phyloP scores from a whole-genome alignment of 2,797 vertebrate species.

The Odontamblyopus lacepedii region DNA sequence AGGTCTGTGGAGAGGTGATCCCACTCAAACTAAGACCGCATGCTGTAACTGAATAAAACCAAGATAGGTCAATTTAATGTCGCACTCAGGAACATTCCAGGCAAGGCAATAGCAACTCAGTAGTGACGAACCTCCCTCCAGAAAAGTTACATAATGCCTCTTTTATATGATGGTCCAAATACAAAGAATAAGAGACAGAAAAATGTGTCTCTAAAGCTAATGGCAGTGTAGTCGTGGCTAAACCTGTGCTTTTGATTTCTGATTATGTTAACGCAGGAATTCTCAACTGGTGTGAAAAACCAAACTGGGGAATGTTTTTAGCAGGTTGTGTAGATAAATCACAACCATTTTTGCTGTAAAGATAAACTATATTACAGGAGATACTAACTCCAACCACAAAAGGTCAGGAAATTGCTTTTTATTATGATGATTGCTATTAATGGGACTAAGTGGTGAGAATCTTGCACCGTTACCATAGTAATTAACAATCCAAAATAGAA shows the following conservation, averaged over 20 bases:
- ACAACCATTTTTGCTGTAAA: not conserved
- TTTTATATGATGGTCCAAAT: constrained; percentile 62
- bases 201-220: not conserved
- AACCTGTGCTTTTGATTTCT: constrained; percentile 1
- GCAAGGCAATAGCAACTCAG: too few relatives aligned
- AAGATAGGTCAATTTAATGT: too few relatives aligned
- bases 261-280: not conserved
- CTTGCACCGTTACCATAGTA: too few relatives aligned
- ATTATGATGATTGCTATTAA: too few relatives aligned
- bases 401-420: not conserved
- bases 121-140: not conserved
- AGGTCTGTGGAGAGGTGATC: too few relatives aligned
- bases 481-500: too few relatives aligned
- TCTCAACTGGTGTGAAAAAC: not conserved
- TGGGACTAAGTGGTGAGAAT: too few relatives aligned
- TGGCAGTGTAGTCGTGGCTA: constrained; percentile 9
- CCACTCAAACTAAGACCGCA: too few relatives aligned
- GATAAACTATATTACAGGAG: not conserved
- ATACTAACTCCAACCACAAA: not conserved
- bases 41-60: too few relatives aligned
- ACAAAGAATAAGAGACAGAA: constrained; percentile 41
- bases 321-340: not conserved
- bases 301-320: not conserved
- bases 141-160: not conserved
- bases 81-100: too few relatives aligned